Evolutionary conservation across 2,888 invertebrate species (phyloP), one percentile per base, ranked within the genome.

Genomic region (Meghimatium bilineatum): DNA sequence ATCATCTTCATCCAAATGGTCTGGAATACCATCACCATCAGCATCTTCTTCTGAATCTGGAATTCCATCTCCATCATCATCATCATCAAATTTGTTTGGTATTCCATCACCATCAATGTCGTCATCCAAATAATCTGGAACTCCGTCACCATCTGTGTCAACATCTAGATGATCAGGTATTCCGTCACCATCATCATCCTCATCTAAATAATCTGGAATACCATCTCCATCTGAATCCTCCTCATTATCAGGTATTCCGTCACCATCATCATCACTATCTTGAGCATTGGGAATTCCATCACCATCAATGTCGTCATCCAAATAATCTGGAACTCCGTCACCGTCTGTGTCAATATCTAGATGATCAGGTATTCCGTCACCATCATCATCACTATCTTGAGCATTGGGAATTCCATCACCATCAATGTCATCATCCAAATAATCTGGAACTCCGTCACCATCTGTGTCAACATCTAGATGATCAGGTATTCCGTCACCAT

Each of bases 401-500:
- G 88, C n/a, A 82, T 92, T 91, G 12, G 92, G 91, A 52, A 92
- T 86, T 14, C 88, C 89, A 81, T 90, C 87, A 82, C 89, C 87
- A 63, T 69, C 85, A 66, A 84, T 86, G 66, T 88, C 87, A 78
- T 87, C 90, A 72, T 86, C 23, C 38, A n/a, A n/a, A n/a, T 89
- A 75, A 84, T 90, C 89, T 14, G 90, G 89, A 67, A 91, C 90
- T 2, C 91, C 91, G 83, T 90, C 90, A 14, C 89, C 90, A 85
- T 91, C 88, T 12, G 63, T 69, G 60, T 89, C 87, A 63, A 67
- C 80, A 63, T 88, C 87, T 87, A 89, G 90, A 86, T 91, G 90
- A 84, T 92, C 91, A n/a, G 91, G 91, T 66, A 92, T 90, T 10
- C 91, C 92, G 87, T 93, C 92, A 34, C 81, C 91, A 90, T 32